Evolutionary conservation across 1,140 invertebrate genomes (phyloP), one percentile per base, ranked within the genome.

Genomic region (Laupala kohalensis): DNA sequence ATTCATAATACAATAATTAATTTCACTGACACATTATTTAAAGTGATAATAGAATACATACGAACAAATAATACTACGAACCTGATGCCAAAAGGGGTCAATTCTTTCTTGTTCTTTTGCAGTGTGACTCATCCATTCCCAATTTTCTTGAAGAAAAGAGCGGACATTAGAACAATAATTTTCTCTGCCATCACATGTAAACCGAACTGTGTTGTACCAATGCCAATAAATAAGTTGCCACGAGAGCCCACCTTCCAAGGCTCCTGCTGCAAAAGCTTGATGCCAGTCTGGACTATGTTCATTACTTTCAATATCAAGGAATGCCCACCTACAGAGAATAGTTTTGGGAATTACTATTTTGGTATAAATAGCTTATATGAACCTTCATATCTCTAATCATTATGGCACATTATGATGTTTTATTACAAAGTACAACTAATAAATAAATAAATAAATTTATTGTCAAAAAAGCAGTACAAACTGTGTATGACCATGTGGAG

Each of bases 211-310:
- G 77, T 94, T 93, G 75, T 87, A 81, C 85, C 92, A 91, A 78
- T 93, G 90, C 76, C 89, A 87, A 77, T 90, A 87, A 69, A 96
- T 94, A 27, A 94, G 82, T 74, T 90, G 88, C 86, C 89, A 90
- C 4, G 92, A 93, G 0, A 93, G 78, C 28, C 88, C 88, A 0
- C 93, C 94, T 81, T 96, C 94, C 0, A 93, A 82, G n/a, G 93
- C 83, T 9, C 95, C 95, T n/a, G 94, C 93, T 2, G 91, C 90
- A 78, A 90, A 94, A 0, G 92, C 92, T 82, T 96, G 94, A 19
- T 67, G 27, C 65, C 67, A 67, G 65, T 81, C 79, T 15, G 77
- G 73, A 71, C 74, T 79, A 6, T 75, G 70, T 15, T 69, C 67
- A 72, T 80, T 78, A 3, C 81, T 80, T 67, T 78, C 76, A 0